Evolutionary conservation across 2,888 invertebrate species (phyloP).

Genomic region (Pristionchus fissidentatus): DNA sequence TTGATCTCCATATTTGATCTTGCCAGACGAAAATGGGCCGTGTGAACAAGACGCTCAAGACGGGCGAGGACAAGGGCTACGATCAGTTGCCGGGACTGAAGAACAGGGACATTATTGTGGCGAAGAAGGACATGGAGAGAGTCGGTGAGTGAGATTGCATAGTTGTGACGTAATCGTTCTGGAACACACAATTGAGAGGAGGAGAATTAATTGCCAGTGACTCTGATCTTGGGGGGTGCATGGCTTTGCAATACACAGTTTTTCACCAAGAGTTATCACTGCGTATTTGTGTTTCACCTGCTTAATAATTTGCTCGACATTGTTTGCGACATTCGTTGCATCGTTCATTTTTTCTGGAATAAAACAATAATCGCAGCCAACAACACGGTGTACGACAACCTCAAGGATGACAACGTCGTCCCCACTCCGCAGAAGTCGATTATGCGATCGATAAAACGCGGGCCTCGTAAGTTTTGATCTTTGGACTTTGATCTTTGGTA

Average conservation of each 20-base stretch:
- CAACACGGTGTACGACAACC: constrained; percentile 37
- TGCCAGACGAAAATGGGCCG: not conserved
- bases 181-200: too few relatives aligned
- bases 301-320: too few relatives aligned
- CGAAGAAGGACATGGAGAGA: constrained; percentile 25
- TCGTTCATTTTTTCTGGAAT: not conserved
- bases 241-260: too few relatives aligned
- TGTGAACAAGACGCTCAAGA: not conserved
- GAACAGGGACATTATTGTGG: constrained; percentile 32
- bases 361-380: constrained; percentile 1
- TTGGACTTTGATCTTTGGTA: not conserved
- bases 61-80: constrained; percentile 33
- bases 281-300: too few relatives aligned
- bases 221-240: constrained; percentile 8
- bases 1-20: not conserved
- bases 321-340: too few relatives aligned
- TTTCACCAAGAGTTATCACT: too few relatives aligned
- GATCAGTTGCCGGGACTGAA: constrained; percentile 22
- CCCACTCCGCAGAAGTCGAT: not conserved
- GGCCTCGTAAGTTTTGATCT: not conserved
- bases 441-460: constrained; percentile 7
- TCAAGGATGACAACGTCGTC: not conserved
- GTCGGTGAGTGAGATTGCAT: constrained; percentile 16
- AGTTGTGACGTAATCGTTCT: too few relatives aligned
- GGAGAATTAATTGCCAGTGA: too few relatives aligned